These are phyloP conservation scores for Camelus bactrianus DNA, from an alignment of 2,113 vertebrate genomes.

Conservation along the genomic window DNA sequence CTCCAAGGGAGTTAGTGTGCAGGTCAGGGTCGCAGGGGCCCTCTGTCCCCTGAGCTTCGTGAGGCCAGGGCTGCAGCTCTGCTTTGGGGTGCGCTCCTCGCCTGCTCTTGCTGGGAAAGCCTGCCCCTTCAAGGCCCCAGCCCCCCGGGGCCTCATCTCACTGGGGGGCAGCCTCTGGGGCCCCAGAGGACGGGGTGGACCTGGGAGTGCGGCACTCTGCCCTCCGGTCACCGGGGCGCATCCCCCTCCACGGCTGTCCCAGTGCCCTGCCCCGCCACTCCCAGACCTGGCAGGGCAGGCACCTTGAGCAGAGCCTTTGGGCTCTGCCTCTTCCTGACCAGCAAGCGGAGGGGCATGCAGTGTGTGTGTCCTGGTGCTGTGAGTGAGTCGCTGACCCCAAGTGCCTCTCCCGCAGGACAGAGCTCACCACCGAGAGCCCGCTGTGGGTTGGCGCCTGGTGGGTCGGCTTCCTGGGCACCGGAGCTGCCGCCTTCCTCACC, in stretches of 20 bases:
- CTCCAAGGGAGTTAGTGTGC: background rate
- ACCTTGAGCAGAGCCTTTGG: background rate
- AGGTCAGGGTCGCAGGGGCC: background rate
- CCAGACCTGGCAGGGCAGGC: background rate
- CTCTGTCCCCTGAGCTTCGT: background rate
- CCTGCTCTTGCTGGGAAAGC: background rate
- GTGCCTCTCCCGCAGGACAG: slow-evolving; percentile 80
- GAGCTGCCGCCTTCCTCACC: slow-evolving; percentile 90
- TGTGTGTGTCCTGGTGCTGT: rapidly evolving
- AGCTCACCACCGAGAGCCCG: slow-evolving; percentile 92
- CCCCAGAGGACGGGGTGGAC: background rate
- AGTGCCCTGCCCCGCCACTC: background rate
- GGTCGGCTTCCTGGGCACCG: slow-evolving; percentile 95
- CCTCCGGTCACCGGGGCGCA: background rate
- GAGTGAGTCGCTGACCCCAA: rapidly evolving
- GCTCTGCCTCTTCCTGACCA: background rate
- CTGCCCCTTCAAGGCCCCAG: no score
- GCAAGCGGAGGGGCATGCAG: background rate
- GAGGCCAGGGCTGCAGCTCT: background rate
- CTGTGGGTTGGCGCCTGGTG: slow-evolving; percentile 98
- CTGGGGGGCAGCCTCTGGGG: background rate
- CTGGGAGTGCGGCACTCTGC: background rate
- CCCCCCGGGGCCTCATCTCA: background rate
- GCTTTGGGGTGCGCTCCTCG: background rate
- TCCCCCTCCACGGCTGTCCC: background rate